phyloP scores from a whole-genome alignment of 2,888 invertebrate species.

The Drosophila ustulata region DNA sequence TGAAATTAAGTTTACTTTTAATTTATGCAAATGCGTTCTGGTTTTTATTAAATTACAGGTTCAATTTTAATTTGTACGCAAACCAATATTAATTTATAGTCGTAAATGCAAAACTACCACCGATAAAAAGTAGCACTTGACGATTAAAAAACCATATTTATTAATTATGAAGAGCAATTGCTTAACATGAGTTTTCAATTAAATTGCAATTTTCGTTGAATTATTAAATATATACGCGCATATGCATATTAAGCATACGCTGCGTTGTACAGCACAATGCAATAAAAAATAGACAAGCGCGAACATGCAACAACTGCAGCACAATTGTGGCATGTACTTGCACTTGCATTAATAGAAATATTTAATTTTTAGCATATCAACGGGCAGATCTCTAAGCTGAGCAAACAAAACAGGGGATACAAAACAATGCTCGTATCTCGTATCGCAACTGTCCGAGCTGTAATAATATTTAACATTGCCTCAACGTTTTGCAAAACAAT shows the following conservation, averaged over 20 bases:
- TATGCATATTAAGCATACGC: slow-evolving; percentile 21
- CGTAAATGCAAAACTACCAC: slow-evolving; percentile 64
- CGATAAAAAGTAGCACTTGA: slow-evolving; percentile 65
- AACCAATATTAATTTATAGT: slow-evolving; percentile 2
- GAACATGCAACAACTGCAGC: slow-evolving; percentile 10
- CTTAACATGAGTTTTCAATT: slow-evolving; percentile 53
- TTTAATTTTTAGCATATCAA: slow-evolving; percentile 51
- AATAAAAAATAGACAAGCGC: slow-evolving; percentile 8
- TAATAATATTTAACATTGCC: slow-evolving; percentile 31
- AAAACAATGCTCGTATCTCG: neutral
- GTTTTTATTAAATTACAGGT: slow-evolving; percentile 13
- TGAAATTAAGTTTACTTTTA: slow-evolving; percentile 11
- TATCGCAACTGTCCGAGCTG: slow-evolving; percentile 17
- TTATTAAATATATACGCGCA: slow-evolving; percentile 21
- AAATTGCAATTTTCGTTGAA: slow-evolving; percentile 43
- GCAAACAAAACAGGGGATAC: neutral
- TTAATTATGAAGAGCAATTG: slow-evolving; percentile 36
- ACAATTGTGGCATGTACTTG: slow-evolving; percentile 15
- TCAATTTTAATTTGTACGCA: neutral
- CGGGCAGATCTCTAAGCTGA: neutral
- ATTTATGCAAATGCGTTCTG: slow-evolving; percentile 6
- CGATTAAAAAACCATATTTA: slow-evolving; percentile 46
- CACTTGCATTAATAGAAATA: slow-evolving; percentile 18
- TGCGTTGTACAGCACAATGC: slow-evolving; percentile 11
- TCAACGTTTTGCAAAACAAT: slow-evolving; percentile 22